Evolutionary conservation across 1,140 invertebrate species (phyloP).

Genomic region (Epicauta chinensis): DNA sequence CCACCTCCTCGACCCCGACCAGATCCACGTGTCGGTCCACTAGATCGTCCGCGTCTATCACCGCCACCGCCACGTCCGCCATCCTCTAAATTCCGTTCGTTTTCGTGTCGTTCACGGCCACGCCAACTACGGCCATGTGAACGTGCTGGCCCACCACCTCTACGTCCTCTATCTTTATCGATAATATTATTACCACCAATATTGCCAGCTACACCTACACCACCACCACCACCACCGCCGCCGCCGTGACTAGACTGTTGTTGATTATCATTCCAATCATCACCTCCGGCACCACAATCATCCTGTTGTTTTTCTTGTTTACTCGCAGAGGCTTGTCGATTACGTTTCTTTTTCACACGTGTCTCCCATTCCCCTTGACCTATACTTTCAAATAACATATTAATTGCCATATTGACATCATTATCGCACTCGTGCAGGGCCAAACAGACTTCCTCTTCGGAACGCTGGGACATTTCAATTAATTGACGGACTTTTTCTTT

Average conservation of each 20-base stretch:
- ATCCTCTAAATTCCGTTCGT: conserved; percentile 38
- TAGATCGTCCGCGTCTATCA: conserved; percentile 29
- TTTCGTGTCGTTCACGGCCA: conserved; percentile 38
- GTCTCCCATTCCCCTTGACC: conserved; percentile 67
- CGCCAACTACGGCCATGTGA: conserved; percentile 38
- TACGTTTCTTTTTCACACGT: conserved; percentile 82
- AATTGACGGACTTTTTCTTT: conserved; percentile 67
- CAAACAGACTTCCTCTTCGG: conserved; percentile 76
- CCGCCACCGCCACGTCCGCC: conserved; percentile 29
- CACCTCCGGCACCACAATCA: conserved; percentile 35
- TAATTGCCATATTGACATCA: conserved; percentile 66
- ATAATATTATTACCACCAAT: conserved; percentile 1
- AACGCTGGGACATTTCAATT: conserved; percentile 72
- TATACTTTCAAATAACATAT: conserved; percentile 67
- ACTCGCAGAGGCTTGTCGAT: conserved; percentile 47
- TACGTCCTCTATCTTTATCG: conserved; percentile 41
- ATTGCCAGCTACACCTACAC: conserved; percentile 36
- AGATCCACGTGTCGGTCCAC: conserved; percentile 46
- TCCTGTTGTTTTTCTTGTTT: conserved; percentile 42
- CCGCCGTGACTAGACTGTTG: conserved; percentile 38
- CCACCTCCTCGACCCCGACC: conserved; percentile 51
- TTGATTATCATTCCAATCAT: conserved; percentile 45
- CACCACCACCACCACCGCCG: conserved; percentile 32
- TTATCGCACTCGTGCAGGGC: conserved; percentile 77
- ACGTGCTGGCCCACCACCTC: conserved; percentile 36